phyloP scores from a whole-genome alignment of 2,888 invertebrate species.

The Drosophila planitibia region DNA sequence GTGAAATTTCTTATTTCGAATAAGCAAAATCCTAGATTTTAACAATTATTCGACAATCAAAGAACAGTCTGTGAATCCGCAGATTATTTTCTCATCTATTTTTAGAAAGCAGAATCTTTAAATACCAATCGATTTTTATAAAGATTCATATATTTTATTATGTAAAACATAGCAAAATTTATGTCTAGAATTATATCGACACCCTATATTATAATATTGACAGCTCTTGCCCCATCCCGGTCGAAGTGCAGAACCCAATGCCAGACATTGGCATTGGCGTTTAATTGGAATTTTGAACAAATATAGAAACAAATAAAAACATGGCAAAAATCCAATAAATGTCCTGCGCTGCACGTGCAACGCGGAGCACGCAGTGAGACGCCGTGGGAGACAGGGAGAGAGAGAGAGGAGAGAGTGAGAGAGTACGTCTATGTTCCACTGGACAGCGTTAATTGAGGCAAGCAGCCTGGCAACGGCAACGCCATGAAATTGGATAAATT shows the following conservation, averaged over 20 bases:
- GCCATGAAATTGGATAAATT: conserved; percentile 65
- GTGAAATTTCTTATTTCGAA: neutral
- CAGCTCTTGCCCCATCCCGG: neutral
- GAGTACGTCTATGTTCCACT: conserved; percentile 18
- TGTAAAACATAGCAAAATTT: neutral
- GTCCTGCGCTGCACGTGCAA: conserved; percentile 84
- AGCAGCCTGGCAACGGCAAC: conserved; percentile 32
- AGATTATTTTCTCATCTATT: no score
- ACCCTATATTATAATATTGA: conserved; percentile 34
- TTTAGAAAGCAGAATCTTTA: neutral
- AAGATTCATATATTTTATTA: no score
- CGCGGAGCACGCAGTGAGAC: conserved; percentile 49
- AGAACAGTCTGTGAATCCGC: no score
- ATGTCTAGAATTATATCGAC: neutral
- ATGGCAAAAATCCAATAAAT: conserved; percentile 84
- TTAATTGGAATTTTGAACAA: conserved; percentile 81
- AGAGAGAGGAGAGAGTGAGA: neutral
- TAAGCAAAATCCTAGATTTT: accelerated
- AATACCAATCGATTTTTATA: neutral
- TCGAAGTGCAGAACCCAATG: conserved; percentile 13
- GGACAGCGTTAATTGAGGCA: conserved; percentile 69
- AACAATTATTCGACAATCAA: neutral
- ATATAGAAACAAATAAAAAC: conserved; percentile 79
- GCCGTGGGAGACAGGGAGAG: conserved; percentile 40
- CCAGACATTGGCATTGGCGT: conserved; percentile 64